Percentiles rank a stretch among this genome's conserved stretches.
phyloP scores from a whole-genome alignment of 2,113 vertebrate species.

The Megalops atlanticus region DNA sequence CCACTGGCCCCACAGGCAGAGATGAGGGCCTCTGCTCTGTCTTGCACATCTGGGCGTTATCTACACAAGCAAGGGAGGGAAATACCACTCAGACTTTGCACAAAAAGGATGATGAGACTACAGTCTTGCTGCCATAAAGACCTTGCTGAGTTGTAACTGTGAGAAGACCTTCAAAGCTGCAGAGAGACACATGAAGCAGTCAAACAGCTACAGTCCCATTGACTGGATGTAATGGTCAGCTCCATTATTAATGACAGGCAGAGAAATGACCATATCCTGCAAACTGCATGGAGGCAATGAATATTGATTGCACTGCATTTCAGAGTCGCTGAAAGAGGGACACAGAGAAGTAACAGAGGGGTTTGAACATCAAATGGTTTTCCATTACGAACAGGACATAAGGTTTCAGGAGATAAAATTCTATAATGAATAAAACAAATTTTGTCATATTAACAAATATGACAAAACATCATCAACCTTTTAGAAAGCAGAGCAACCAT shows the following conservation, averaged over 20 bases:
- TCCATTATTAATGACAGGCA: background rate
- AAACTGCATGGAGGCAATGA: background rate
- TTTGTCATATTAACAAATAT: background rate
- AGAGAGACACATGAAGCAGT: too few relatives aligned
- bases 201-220: background rate
- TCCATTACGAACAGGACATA: background rate
- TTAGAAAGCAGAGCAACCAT: too few relatives aligned
- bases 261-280: background rate
- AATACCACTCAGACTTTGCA: background rate
- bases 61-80: conserved; percentile 62
- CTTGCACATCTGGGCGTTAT: conserved; percentile 89
- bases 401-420: background rate
- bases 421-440: background rate
- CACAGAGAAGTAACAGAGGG: background rate
- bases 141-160: background rate
- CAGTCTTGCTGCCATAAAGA: background rate
- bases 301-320: background rate
- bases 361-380: background rate
- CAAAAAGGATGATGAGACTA: background rate
- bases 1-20: conserved; percentile 86
- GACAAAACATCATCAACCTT: too few relatives aligned
- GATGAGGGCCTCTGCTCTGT: conserved; percentile 95
- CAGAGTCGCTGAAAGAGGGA: background rate
- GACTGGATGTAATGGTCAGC: too few relatives aligned
- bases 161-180: background rate